These are phyloP conservation scores for Nyctereutes procyonoides DNA, from an alignment of 2,113 vertebrate species.

Conservation along the genomic window DNA sequence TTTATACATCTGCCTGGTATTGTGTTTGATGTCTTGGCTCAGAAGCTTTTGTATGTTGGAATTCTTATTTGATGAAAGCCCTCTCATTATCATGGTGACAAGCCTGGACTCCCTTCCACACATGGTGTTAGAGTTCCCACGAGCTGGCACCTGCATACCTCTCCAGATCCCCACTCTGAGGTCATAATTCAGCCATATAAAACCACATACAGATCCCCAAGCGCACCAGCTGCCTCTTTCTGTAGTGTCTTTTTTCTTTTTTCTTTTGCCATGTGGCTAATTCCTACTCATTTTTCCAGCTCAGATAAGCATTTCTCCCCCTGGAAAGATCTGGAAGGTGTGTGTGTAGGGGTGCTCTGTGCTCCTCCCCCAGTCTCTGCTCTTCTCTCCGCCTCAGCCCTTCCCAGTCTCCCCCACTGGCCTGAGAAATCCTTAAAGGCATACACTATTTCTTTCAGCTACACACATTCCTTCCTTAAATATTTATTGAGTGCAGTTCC, in stretches of 20 bases:
- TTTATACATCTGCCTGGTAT: not conserved
- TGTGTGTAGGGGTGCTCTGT: not conserved
- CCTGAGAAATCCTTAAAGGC: not conserved
- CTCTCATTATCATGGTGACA: fast-evolving
- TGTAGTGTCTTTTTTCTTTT: not conserved
- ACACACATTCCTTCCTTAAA: not conserved
- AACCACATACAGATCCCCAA: not conserved
- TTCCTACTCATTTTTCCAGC: not conserved
- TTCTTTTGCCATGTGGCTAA: not conserved
- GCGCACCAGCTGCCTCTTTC: fast-evolving
- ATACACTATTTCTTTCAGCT: not conserved
- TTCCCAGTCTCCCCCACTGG: not conserved
- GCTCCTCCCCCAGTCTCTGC: not conserved
- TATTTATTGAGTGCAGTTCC: not conserved
- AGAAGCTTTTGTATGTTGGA: not conserved
- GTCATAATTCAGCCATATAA: not conserved
- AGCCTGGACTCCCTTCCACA: fast-evolving
- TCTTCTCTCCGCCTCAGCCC: not conserved
- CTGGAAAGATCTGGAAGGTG: not conserved
- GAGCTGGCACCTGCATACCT: fast-evolving
- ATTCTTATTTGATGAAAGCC: not conserved
- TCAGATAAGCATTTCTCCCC: not conserved
- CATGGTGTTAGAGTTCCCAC: fast-evolving
- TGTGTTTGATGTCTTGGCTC: fast-evolving
- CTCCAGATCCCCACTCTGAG: fast-evolving